Percentiles rank a stretch among this genome's conserved stretches.
phyloP scores from a whole-genome alignment of 2,797 vertebrate genomes.

The Chiloscyllium punctatum region DNA sequence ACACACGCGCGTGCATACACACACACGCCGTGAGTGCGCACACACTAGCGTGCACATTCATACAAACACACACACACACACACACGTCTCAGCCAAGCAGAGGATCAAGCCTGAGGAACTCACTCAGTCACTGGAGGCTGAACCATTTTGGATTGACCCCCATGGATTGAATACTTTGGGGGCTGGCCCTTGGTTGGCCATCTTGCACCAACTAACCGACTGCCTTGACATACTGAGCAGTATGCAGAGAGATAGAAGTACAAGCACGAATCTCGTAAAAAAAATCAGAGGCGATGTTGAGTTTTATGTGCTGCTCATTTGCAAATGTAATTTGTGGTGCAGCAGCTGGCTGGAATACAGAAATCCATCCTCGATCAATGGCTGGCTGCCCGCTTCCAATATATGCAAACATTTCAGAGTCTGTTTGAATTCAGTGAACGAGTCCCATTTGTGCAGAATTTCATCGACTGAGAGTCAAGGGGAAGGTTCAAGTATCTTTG shows the following conservation, averaged over 20 bases:
- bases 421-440: background rate
- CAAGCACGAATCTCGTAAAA: background rate
- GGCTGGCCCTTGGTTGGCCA: background rate
- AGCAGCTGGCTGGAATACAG: background rate
- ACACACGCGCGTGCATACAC: too few relatives aligned
- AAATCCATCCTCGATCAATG: constrained; percentile 11
- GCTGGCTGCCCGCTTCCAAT: background rate
- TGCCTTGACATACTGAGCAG: background rate
- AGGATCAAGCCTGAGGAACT: background rate
- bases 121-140: background rate
- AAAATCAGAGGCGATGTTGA: background rate
- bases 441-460: background rate
- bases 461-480: background rate
- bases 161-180: background rate
- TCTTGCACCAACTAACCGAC: background rate
- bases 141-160: background rate
- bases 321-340: constrained; percentile 5
- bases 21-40: too few relatives aligned
- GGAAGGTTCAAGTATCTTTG: background rate
- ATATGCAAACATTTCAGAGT: background rate
- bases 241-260: background rate
- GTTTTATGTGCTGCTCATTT: constrained; percentile 15
- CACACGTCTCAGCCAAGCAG: background rate
- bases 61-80: too few relatives aligned
- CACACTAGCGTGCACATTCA: too few relatives aligned